A percentile compares a stretch with the other conserved stretches of the same genome.
Evolutionary conservation across 1,140 invertebrate species (phyloP).

Genomic region (Lordiphosa clarofinis): DNA sequence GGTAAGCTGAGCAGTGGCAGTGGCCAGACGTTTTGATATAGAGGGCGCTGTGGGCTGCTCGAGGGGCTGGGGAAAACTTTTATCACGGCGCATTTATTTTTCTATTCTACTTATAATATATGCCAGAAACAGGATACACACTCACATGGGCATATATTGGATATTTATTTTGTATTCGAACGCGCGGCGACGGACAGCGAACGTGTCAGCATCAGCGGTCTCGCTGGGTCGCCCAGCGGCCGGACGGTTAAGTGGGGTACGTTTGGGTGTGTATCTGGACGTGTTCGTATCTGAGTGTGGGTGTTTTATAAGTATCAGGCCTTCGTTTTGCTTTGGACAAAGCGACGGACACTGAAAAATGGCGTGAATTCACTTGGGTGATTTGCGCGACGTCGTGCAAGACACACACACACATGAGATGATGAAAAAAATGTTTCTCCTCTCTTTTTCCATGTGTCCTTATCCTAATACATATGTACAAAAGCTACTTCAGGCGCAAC

Average conservation of each 20-base stretch:
- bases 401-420: slow-evolving; percentile 57
- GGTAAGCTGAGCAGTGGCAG: slow-evolving; percentile 58
- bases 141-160: slow-evolving; percentile 76
- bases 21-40: slow-evolving; percentile 22
- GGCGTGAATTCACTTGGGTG: slow-evolving; percentile 75
- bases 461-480: slow-evolving; percentile 25
- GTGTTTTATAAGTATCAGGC: slow-evolving; percentile 46
- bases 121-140: slow-evolving; percentile 79
- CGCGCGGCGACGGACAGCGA: slow-evolving; percentile 66
- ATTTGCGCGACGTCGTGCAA: slow-evolving; percentile 60
- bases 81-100: slow-evolving; percentile 79
- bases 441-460: slow-evolving; percentile 30
- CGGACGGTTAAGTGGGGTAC: slow-evolving; percentile 55
- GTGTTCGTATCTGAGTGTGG: slow-evolving; percentile 18
- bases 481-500: slow-evolving; percentile 3
- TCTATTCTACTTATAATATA: slow-evolving; percentile 79
- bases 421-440: slow-evolving; percentile 43
- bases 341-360: slow-evolving; percentile 76
- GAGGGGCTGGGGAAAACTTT: slow-evolving; percentile 57
- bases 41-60: slow-evolving; percentile 11
- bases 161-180: slow-evolving; percentile 79
- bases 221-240: slow-evolving; percentile 31
- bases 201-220: slow-evolving; percentile 61
- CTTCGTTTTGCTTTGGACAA: slow-evolving; percentile 49
- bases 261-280: slow-evolving; percentile 11